These are phyloP conservation scores for Drosophila miranda DNA, from an alignment of 1,140 invertebrate species.

Conservation along the genomic window DNA sequence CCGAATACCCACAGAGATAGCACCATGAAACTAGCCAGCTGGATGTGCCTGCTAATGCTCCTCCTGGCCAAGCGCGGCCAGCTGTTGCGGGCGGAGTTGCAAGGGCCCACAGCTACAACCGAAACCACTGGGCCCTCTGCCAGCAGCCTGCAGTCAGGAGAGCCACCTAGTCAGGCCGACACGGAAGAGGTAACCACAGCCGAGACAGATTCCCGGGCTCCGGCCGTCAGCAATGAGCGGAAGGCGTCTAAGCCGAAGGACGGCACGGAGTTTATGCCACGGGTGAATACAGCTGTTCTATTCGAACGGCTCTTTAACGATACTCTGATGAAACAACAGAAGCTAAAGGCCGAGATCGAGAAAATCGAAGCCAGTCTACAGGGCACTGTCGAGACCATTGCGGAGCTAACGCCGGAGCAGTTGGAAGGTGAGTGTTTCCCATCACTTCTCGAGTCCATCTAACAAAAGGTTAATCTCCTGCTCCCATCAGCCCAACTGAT, in stretches of 20 bases:
- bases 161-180: slow-evolving; percentile 27
- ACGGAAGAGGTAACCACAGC: slow-evolving; percentile 51
- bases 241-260: slow-evolving; percentile 63
- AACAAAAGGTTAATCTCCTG: neutral
- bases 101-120: slow-evolving; percentile 44
- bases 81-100: slow-evolving; percentile 54
- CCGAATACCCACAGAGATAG: neutral
- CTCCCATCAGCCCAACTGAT: slow-evolving; percentile 54
- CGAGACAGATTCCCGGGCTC: slow-evolving; percentile 33
- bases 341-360: slow-evolving; percentile 71
- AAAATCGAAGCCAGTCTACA: slow-evolving; percentile 38
- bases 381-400: neutral
- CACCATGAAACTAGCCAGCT: slow-evolving; percentile 42
- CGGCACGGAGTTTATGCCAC: slow-evolving; percentile 32
- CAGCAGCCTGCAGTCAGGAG: slow-evolving; percentile 11
- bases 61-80: slow-evolving; percentile 35
- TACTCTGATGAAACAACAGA: slow-evolving; percentile 57
- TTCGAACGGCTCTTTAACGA: slow-evolving; percentile 69
- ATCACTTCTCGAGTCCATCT: too few relatives aligned
- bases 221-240: slow-evolving; percentile 56
- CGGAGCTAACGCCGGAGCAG: slow-evolving; percentile 55
- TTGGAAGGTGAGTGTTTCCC: slow-evolving; percentile 57
- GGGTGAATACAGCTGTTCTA: slow-evolving; percentile 56
- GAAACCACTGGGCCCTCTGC: slow-evolving; percentile 11
- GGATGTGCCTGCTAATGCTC: slow-evolving; percentile 46